Conservation (phyloP, 2,797 vertebrate species). For the Morus bassanus region DNA sequence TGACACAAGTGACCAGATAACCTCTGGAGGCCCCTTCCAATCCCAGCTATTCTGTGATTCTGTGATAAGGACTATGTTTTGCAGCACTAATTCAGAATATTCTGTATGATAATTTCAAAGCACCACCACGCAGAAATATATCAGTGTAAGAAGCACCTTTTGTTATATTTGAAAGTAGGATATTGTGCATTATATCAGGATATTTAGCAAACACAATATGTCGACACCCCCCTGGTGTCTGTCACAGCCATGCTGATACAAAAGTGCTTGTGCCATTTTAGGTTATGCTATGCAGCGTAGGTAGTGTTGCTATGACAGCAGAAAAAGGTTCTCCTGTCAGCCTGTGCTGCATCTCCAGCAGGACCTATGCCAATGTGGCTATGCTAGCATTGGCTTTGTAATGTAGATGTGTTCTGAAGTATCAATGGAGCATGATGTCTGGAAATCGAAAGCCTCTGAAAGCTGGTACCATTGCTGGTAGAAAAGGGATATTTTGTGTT, state of each 20-base stretch:
- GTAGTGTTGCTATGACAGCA: slow-evolving; percentile 41
- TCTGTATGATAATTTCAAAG: background rate
- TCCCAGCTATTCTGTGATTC: background rate
- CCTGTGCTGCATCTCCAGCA: background rate
- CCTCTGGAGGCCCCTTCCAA: background rate
- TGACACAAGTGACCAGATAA: background rate
- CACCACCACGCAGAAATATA: background rate
- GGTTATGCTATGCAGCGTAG: background rate
- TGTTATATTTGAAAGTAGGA: background rate
- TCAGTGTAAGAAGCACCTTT: background rate
- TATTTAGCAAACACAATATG: background rate
- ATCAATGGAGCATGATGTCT: background rate
- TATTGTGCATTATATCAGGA: background rate
- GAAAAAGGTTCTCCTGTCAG: slow-evolving; percentile 40
- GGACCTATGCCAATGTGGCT: background rate
- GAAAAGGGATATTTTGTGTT: background rate
- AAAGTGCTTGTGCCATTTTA: background rate
- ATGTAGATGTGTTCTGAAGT: slow-evolving; percentile 28
- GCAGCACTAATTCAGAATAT: background rate
- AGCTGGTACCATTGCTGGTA: background rate
- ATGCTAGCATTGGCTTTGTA: background rate
- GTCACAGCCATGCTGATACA: background rate
- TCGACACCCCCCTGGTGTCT: background rate
- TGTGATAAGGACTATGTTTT: background rate
- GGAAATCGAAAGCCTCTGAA: background rate